phyloP scores from a whole-genome alignment of 2,797 vertebrate species.

The Corythornis leucogaster region DNA sequence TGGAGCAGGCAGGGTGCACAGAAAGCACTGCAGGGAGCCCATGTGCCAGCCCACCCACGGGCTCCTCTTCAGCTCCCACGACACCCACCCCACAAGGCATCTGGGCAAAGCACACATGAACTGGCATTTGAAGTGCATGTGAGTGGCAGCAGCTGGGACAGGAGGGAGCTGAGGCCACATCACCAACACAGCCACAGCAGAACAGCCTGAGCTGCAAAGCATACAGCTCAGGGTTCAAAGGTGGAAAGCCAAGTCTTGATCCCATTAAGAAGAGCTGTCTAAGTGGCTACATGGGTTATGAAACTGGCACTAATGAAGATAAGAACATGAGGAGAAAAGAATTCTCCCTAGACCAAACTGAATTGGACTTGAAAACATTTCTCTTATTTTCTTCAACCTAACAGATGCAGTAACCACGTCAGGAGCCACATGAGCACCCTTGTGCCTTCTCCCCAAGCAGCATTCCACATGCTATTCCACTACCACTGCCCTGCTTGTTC shows the following conservation, averaged over 20 bases:
- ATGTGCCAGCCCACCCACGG: background rate
- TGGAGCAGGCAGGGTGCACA: background rate
- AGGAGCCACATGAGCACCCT: background rate
- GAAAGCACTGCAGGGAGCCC: background rate
- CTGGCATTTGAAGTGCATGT: background rate
- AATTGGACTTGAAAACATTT: background rate
- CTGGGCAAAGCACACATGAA: background rate
- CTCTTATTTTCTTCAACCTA: background rate
- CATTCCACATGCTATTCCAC: background rate
- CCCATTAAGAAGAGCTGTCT: background rate
- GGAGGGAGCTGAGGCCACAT: background rate
- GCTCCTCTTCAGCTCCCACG: background rate
- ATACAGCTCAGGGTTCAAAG: background rate
- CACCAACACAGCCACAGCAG: background rate
- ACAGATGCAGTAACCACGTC: background rate
- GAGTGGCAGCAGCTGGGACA: background rate
- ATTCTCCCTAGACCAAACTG: background rate
- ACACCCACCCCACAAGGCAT: background rate
- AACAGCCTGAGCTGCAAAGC: background rate
- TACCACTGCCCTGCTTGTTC: background rate
- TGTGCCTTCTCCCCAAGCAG: background rate
- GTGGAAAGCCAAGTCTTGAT: background rate
- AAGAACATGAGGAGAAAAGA: background rate
- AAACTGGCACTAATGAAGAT: background rate
- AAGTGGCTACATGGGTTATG: background rate